phyloP scores from a whole-genome alignment of 2,888 invertebrate species.

The Eristalis arbustorum region DNA sequence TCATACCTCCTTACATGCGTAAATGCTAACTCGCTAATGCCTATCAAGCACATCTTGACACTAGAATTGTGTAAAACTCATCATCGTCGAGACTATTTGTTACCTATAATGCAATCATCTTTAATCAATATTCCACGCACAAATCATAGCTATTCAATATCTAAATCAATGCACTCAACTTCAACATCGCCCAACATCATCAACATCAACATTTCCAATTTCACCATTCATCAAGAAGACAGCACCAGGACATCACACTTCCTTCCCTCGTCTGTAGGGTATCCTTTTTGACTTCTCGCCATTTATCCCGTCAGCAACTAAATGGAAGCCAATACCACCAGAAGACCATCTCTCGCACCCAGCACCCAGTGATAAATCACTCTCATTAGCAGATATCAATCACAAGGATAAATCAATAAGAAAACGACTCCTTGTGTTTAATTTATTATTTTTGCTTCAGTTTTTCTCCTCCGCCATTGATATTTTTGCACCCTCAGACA shows the following conservation, averaged over 20 bases:
- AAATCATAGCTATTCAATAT: neutral
- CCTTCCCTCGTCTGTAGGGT: constrained; percentile 7
- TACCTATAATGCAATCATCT: too few relatives aligned
- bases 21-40: too few relatives aligned
- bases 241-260: constrained; percentile 59
- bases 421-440: constrained; percentile 69
- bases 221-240: constrained; percentile 66
- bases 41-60: too few relatives aligned
- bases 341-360: constrained; percentile 16
- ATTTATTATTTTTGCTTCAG: constrained; percentile 70
- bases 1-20: too few relatives aligned
- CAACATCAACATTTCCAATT: constrained; percentile 68
- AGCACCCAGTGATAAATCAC: constrained; percentile 63
- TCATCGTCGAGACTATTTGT: too few relatives aligned
- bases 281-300: constrained; percentile 52
- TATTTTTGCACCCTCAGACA: constrained; percentile 64
- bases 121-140: neutral
- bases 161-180: constrained; percentile 56
- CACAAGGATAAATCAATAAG: constrained; percentile 71
- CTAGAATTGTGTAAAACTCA: too few relatives aligned
- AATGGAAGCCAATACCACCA: constrained; percentile 51
- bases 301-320: constrained; percentile 45
- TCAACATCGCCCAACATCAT: constrained; percentile 48
- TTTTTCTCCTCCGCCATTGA: constrained; percentile 62
- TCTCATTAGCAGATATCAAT: constrained; percentile 71